Percentiles rank a stretch among this genome's conserved stretches.
phyloP scores from a whole-genome alignment of 2,888 invertebrate genomes.

The Lypha dubia region DNA sequence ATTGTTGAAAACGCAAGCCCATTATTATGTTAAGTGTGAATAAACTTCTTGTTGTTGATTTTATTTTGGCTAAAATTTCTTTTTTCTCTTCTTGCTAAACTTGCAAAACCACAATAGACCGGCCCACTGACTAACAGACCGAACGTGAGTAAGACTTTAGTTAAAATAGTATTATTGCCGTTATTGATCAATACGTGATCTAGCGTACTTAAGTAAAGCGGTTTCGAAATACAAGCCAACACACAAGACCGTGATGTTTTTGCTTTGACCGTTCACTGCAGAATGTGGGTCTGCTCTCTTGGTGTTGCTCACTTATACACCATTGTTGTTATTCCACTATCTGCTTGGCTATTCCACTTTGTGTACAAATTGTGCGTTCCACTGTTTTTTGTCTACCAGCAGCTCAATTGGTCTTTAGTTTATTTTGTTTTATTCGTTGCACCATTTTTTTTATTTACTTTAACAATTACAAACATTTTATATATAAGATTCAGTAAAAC shows the following conservation, averaged over 20 bases:
- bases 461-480: background rate
- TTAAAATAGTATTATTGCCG: background rate
- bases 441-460: constrained; percentile 6
- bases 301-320: constrained; percentile 61
- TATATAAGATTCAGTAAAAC: background rate
- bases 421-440: background rate
- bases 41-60: constrained; percentile 44
- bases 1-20: constrained; percentile 81
- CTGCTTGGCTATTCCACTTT: constrained; percentile 9
- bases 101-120: constrained; percentile 14
- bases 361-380: constrained; percentile 5
- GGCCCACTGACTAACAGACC: constrained; percentile 28
- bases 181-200: constrained; percentile 20
- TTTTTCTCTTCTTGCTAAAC: constrained; percentile 44
- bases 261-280: constrained; percentile 59
- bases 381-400: constrained; percentile 3
- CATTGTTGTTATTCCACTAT: constrained; percentile 12
- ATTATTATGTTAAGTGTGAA: constrained; percentile 77
- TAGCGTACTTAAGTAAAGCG: constrained; percentile 8
- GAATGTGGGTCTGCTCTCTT: constrained; percentile 57
- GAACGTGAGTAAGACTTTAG: constrained; percentile 6
- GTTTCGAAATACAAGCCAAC: constrained; percentile 10
- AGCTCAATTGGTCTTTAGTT: background rate
- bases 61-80: constrained; percentile 58
- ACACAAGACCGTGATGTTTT: constrained; percentile 33